Conservation (phyloP, 2,888 invertebrate genomes). For the Mimachlamys varia region DNA sequence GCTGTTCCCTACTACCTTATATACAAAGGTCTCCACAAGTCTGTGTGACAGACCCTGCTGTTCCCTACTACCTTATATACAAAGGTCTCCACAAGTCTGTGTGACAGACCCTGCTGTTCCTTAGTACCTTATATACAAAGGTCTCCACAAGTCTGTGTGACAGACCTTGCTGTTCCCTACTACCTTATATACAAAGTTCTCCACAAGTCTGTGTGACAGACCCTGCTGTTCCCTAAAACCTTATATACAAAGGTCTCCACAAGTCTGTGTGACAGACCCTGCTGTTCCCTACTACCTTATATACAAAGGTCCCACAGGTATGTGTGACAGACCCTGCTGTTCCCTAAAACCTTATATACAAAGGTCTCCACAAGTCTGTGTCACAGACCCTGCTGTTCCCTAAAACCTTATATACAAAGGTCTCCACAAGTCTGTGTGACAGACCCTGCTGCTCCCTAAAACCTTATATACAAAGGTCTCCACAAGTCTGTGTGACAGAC, state of each 20-base stretch:
- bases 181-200: conserved; percentile 2
- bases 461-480: conserved; percentile 17
- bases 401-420: background rate
- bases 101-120: conserved; percentile 7
- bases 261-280: background rate
- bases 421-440: background rate
- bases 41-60: background rate
- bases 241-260: conserved; percentile 28
- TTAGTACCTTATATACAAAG: background rate
- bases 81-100: background rate
- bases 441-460: background rate
- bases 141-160: background rate
- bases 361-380: background rate
- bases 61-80: background rate
- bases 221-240: background rate
- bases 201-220: background rate
- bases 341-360: background rate
- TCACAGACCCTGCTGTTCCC: background rate
- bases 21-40: conserved; percentile 4
- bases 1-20: background rate
- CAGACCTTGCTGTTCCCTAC: background rate
- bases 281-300: background rate
- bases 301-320: background rate
- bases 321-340: conserved; percentile 5
- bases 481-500: background rate